Conservation (phyloP, 2,797 vertebrate species). For the Acomys russatus region DNA sequence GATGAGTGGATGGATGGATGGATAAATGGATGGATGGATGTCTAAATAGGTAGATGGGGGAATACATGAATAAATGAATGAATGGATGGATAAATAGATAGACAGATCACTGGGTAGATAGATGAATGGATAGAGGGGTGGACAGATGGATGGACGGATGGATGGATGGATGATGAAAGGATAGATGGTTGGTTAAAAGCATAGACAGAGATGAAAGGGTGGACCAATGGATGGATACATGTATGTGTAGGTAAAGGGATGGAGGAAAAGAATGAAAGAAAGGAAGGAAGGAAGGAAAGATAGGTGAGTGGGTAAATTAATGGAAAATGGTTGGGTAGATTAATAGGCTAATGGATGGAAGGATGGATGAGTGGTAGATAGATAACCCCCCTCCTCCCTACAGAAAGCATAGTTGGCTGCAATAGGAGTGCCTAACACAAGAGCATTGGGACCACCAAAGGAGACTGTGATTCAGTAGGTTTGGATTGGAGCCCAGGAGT, state of each 20-base stretch:
- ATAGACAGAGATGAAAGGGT: neutral
- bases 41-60: rapidly evolving
- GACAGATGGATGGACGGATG: too few relatives aligned
- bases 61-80: neutral
- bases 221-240: neutral
- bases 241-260: neutral
- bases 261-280: neutral
- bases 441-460: neutral
- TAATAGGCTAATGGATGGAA: too few relatives aligned
- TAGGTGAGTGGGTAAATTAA: neutral
- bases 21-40: neutral
- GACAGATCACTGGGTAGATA: rapidly evolving
- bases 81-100: rapidly evolving
- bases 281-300: neutral
- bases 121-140: neutral
- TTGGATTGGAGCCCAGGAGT: slow-evolving; percentile 13
- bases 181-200: neutral
- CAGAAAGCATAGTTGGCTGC: neutral
- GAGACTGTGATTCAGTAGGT: neutral
- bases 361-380: neutral
- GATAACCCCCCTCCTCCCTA: neutral
- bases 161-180: neutral
- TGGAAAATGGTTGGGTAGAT: neutral
- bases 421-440: neutral
- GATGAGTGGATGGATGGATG: neutral